Percentiles rank a stretch among this genome's conserved stretches.
phyloP scores from a whole-genome alignment of 2,888 invertebrate species.

The Drosophila formosana region DNA sequence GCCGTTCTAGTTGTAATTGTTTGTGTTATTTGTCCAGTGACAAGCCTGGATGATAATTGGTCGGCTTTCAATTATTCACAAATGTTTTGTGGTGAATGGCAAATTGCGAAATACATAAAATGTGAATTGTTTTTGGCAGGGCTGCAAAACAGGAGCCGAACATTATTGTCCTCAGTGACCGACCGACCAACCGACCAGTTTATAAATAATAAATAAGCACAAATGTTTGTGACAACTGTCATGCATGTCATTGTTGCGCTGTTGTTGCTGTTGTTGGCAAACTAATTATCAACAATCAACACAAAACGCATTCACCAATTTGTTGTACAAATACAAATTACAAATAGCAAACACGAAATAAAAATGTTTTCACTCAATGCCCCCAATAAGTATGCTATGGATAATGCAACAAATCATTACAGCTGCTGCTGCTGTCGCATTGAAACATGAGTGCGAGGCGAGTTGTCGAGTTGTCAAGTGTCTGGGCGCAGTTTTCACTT shows the following conservation, averaged over 20 bases:
- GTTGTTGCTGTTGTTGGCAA: conserved; percentile 25
- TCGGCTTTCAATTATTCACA: conserved; percentile 63
- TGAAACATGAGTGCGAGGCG: neutral
- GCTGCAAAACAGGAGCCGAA: neutral
- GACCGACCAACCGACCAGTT: conserved; percentile 21
- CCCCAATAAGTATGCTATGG: conserved; percentile 48
- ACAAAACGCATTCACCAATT: conserved; percentile 31
- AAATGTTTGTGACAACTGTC: conserved; percentile 38
- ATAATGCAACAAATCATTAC: conserved; percentile 60
- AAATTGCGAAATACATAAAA: conserved; percentile 10
- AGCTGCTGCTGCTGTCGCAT: conserved; percentile 13
- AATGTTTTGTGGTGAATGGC: conserved; percentile 39
- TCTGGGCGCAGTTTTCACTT: conserved; percentile 54
- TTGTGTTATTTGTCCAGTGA: conserved; percentile 54
- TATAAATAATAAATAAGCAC: conserved; percentile 38
- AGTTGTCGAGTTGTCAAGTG: conserved; percentile 17
- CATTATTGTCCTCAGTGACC: conserved; percentile 31
- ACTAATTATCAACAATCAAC: conserved; percentile 63
- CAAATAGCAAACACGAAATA: conserved; percentile 1
- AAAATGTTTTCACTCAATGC: conserved; percentile 6
- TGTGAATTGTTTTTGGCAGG: conserved; percentile 32
- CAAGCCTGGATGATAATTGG: conserved; percentile 58
- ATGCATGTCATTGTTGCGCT: neutral
- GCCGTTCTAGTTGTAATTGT: neutral
- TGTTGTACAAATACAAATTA: conserved; percentile 20